Conservation (phyloP, 2,888 invertebrate genomes). For the Papilio demoleus region DNA sequence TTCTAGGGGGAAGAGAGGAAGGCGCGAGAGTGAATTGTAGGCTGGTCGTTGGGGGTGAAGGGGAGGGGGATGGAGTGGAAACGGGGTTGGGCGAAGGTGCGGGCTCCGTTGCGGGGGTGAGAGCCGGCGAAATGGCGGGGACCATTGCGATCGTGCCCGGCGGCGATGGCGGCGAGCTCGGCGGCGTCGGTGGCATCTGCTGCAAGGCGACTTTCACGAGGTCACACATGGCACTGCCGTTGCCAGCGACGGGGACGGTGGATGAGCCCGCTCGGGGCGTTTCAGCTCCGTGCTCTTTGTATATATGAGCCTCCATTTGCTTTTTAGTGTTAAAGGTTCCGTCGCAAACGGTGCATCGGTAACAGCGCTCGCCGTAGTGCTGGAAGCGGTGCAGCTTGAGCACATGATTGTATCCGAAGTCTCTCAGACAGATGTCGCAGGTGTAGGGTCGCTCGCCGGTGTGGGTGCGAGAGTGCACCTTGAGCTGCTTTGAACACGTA, state of each 20-base stretch:
- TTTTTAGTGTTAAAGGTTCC: slow-evolving; percentile 96
- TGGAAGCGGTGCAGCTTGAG: slow-evolving; percentile 94
- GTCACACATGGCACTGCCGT: slow-evolving; percentile 74
- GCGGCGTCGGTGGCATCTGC: slow-evolving; percentile 82
- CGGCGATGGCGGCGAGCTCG: slow-evolving; percentile 81
- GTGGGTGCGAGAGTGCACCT: slow-evolving; percentile 95
- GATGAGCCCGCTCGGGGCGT: slow-evolving; percentile 68
- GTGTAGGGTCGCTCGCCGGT: slow-evolving; percentile 96
- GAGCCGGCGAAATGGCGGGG: slow-evolving; percentile 52
- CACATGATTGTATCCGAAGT: slow-evolving; percentile 96
- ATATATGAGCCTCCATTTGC: slow-evolving; percentile 94
- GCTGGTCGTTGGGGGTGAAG: slow-evolving; percentile 73
- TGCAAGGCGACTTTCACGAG: slow-evolving; percentile 77
- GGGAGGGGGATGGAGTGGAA: slow-evolving; percentile 69
- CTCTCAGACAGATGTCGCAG: slow-evolving; percentile 95
- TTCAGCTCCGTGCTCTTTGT: slow-evolving; percentile 82
- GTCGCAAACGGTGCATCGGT: slow-evolving; percentile 96
- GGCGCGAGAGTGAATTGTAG: slow-evolving; percentile 65
- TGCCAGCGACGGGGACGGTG: slow-evolving; percentile 57
- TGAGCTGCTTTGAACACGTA: slow-evolving; percentile 95
- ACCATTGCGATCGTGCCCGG: slow-evolving; percentile 70
- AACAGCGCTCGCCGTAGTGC: slow-evolving; percentile 95
- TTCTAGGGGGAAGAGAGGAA: slow-evolving; percentile 88
- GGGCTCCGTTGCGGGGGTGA: slow-evolving; percentile 75
- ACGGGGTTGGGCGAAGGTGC: slow-evolving; percentile 79